Evolutionary conservation across 2,888 invertebrate genomes (phyloP).

Genomic region (Drosophila colorata): DNA sequence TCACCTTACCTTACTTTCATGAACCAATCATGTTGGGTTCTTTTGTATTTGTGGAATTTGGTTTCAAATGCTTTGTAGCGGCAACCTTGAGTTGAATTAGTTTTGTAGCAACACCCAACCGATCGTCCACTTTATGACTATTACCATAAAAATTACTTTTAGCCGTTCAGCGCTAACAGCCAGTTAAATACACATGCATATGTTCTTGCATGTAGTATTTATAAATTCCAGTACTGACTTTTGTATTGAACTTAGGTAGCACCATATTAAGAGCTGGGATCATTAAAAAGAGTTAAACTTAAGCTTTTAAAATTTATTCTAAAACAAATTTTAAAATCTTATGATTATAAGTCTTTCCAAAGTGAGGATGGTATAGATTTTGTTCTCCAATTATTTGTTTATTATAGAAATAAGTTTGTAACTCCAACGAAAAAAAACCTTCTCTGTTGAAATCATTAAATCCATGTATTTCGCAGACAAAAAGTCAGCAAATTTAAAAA

Average conservation of each 20-base stretch:
- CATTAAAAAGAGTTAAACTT: background rate
- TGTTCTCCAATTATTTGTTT: too few relatives aligned
- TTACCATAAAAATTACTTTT: slow-evolving; percentile 37
- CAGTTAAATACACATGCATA: slow-evolving; percentile 4
- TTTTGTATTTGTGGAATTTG: slow-evolving; percentile 40
- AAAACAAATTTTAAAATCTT: too few relatives aligned
- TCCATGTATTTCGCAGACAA: too few relatives aligned
- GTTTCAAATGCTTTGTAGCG: slow-evolving; percentile 22
- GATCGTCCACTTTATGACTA: slow-evolving; percentile 39
- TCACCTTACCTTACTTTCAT: slow-evolving; percentile 7
- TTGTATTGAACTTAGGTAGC: background rate
- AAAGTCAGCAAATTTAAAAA: too few relatives aligned
- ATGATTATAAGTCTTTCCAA: too few relatives aligned
- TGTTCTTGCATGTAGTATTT: background rate
- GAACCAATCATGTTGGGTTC: slow-evolving; percentile 30
- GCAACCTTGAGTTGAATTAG: slow-evolving; percentile 38
- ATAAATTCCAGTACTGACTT: background rate
- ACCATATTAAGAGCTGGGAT: background rate
- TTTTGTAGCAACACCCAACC: slow-evolving; percentile 29
- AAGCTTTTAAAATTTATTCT: too few relatives aligned
- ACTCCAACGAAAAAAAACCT: too few relatives aligned
- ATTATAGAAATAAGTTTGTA: too few relatives aligned
- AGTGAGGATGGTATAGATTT: too few relatives aligned
- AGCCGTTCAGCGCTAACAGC: slow-evolving; percentile 1
- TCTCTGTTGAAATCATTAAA: too few relatives aligned